Base-by-base conservation (phyloP, 2,888 invertebrate species). In the Syrphus vitripennis region DNA sequence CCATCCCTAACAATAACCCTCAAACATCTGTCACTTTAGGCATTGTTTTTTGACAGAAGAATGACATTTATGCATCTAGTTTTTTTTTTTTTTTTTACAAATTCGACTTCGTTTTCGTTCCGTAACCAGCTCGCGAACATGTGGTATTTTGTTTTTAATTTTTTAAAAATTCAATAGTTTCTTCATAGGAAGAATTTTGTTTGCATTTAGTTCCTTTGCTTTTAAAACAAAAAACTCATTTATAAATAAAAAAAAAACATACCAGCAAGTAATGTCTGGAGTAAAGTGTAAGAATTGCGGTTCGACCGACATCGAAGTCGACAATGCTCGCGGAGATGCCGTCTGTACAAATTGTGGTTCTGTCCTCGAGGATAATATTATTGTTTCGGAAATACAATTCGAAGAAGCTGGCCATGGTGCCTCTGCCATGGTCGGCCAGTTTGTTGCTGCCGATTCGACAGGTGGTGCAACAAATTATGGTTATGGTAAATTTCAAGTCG, bases 331-430 rank as follows among this genome's bases (percentile, higher is more conserved):
- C 90, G 99, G 99, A 40, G 98, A 99, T 94, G 96, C 97, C 10
- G 98, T 99, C 1, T 99, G 99, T 92, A 98, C 97, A 29, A 96
- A 95, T 90, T 99, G 99, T 93, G 99, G 99, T 29, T 96, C 97
- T 7, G 99, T 99, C 1, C 93, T 99, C 16, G 99, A 99, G 91
- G 98, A 99, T 90, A 98, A 97, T 90, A 96, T 98, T 72, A 99
- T 99, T 90, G 98, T 99, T 26, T 97, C 98, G 2, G 99, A 99
- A 92, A 96, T 99, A 26, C 97, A 98, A 92, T 99, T 99, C 91
- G 97, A 98, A 92, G 99, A 99, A 92, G 96, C 96, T 90, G 95
- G 97, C 9, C 96, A 96, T 90, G 99, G 99, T 29, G 97, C 96
- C 10, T 95, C 96, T 63, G 96, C 96, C 81, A 97, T 98, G 16